Evolutionary conservation across 2,888 invertebrate genomes (phyloP).

Genomic region (Platerodrilus igneus): DNA sequence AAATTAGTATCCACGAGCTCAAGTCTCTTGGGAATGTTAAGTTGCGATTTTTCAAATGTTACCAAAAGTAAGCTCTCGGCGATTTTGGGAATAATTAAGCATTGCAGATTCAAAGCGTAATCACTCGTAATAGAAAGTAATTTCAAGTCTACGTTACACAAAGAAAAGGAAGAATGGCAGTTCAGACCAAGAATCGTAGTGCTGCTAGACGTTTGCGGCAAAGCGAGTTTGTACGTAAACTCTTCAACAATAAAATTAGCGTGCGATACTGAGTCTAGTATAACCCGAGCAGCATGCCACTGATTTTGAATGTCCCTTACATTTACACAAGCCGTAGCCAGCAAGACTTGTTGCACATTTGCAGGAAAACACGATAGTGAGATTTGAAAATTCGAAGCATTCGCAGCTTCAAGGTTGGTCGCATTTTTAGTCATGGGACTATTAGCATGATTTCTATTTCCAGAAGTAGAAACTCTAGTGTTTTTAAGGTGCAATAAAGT

Average conservation of each 20-base stretch:
- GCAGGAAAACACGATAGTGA: slow-evolving; percentile 1
- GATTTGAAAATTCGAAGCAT: too few species aligned
- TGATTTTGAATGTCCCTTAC: not conserved
- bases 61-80: slow-evolving; percentile 1
- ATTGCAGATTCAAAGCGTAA: too few species aligned
- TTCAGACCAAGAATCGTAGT: not conserved
- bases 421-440: not conserved
- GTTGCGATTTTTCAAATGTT: not conserved
- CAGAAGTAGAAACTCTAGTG: too few species aligned
- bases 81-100: slow-evolving; percentile 9
- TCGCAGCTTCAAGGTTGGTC: not conserved
- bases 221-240: not conserved
- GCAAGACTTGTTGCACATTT: slow-evolving; percentile 4
- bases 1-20: slow-evolving; percentile 6
- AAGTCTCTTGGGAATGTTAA: slow-evolving; percentile 9
- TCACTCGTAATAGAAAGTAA: not conserved
- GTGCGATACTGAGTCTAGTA: slow-evolving; percentile 5
- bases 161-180: too few species aligned
- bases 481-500: slow-evolving; percentile 1
- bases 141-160: not conserved
- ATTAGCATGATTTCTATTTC: too few species aligned
- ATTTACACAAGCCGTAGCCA: slow-evolving; percentile 8
- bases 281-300: slow-evolving; percentile 1
- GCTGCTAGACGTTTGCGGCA: not conserved
- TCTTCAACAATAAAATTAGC: slow-evolving; percentile 1